Conservation (phyloP, 2,113 vertebrate genomes). For the Pseudopipra pipra region DNA sequence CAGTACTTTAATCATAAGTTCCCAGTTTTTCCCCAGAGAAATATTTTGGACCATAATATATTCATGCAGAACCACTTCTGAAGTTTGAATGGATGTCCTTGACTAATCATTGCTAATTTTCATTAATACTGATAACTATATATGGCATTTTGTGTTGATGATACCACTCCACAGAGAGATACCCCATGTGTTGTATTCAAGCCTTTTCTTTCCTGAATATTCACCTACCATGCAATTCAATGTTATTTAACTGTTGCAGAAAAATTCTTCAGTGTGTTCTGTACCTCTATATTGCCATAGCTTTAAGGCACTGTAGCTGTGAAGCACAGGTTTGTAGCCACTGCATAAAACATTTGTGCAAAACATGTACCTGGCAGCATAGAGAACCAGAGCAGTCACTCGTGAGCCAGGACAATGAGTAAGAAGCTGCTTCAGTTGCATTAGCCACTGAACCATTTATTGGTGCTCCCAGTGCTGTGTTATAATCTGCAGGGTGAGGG, state of each 20-base stretch:
- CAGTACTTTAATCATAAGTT: background rate
- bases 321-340: background rate
- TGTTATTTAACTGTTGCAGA: background rate
- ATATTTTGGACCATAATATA: background rate
- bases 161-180: background rate
- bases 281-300: background rate
- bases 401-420: background rate
- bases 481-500: background rate
- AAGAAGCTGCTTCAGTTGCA: background rate
- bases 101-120: background rate
- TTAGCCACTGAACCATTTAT: background rate
- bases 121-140: background rate
- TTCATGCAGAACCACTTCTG: background rate
- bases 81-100: background rate
- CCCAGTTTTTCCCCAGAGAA: background rate
- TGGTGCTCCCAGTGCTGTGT: background rate
- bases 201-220: background rate
- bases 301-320: background rate
- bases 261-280: background rate
- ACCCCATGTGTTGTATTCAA: background rate
- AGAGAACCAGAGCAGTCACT: background rate
- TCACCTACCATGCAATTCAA: background rate
- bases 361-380: rapidly evolving
- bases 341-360: background rate
- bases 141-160: background rate